These are phyloP conservation scores for Epirrhoe alternata DNA, from an alignment of 2,888 invertebrate genomes.

Conservation along the genomic window DNA sequence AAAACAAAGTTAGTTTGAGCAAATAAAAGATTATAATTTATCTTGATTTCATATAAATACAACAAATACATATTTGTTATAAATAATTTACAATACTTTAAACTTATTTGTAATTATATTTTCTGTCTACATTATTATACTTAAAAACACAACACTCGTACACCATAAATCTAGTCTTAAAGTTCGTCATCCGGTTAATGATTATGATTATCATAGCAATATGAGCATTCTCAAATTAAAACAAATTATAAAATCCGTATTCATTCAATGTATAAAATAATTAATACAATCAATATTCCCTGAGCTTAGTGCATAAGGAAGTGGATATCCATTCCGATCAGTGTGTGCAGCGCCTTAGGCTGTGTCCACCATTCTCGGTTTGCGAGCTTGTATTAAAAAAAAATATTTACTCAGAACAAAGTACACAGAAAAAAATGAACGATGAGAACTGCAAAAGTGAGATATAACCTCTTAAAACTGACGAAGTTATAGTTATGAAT, in stretches of 20 bases:
- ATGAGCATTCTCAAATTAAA: constrained; percentile 6
- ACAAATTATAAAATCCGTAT: constrained; percentile 20
- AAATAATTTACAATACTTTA: too few relatives aligned
- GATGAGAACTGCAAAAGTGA: too few relatives aligned
- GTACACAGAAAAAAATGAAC: background rate
- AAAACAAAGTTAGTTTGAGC: too few relatives aligned
- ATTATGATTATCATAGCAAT: background rate
- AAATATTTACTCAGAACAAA: background rate
- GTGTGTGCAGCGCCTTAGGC: constrained; percentile 23
- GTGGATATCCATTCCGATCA: constrained; percentile 28
- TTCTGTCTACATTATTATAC: too few relatives aligned
- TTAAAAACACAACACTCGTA: too few relatives aligned
- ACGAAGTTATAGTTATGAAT: too few relatives aligned
- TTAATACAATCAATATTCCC: constrained; percentile 34
- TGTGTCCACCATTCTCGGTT: constrained; percentile 4
- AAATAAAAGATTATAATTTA: too few relatives aligned
- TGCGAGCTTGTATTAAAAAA: background rate
- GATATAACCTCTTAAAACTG: too few relatives aligned
- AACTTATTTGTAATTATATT: too few relatives aligned
- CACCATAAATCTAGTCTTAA: too few relatives aligned
- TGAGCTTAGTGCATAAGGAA: constrained; percentile 36
- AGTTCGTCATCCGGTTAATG: background rate
- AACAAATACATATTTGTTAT: too few relatives aligned
- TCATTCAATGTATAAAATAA: constrained; percentile 29
- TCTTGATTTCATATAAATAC: too few relatives aligned